These are phyloP conservation scores for Chelmon rostratus DNA, from an alignment of 2,797 vertebrate species.

Conservation along the genomic window DNA sequence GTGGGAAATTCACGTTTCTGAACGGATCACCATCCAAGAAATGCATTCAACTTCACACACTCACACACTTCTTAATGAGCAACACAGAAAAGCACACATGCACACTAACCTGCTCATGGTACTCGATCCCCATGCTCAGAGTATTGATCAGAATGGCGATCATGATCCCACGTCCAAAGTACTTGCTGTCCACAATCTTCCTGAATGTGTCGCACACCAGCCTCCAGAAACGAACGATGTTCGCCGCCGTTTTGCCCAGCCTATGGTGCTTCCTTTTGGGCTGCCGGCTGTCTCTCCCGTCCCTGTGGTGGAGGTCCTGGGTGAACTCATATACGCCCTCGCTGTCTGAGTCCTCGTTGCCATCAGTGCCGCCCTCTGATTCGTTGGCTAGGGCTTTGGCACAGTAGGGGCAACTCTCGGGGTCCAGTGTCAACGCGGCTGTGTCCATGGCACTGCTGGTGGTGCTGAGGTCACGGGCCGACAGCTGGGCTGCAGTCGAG, in stretches of 20 bases:
- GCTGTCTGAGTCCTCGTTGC: constrained; percentile 94
- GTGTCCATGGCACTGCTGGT: constrained; percentile 88
- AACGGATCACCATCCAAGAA: background rate
- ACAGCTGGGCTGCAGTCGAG: constrained; percentile 85
- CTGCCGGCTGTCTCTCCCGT: constrained; percentile 87
- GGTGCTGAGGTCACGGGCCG: constrained; percentile 84
- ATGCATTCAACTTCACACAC: background rate
- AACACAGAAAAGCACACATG: constrained; percentile 1
- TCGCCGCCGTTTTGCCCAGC: constrained; percentile 77
- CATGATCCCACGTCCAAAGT: constrained; percentile 98
- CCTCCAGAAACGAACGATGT: constrained; percentile 90
- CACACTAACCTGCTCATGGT: constrained; percentile 93
- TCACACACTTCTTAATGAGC: constrained; percentile 1
- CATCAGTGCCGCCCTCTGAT: constrained; percentile 84
- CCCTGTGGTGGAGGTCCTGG: constrained; percentile 91
- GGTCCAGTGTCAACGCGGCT: constrained; percentile 83
- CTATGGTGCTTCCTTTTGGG: constrained; percentile 72
- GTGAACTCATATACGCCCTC: constrained; percentile 95
- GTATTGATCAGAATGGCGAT: constrained; percentile 97
- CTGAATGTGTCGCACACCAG: constrained; percentile 94
- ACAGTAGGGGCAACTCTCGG: constrained; percentile 94
- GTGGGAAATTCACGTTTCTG: background rate
- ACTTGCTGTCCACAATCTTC: constrained; percentile 97
- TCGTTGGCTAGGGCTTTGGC: constrained; percentile 86
- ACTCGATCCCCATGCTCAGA: constrained; percentile 98